Base-by-base conservation (phyloP, 2,888 invertebrate species). In the Tribolium freemani region DNA sequence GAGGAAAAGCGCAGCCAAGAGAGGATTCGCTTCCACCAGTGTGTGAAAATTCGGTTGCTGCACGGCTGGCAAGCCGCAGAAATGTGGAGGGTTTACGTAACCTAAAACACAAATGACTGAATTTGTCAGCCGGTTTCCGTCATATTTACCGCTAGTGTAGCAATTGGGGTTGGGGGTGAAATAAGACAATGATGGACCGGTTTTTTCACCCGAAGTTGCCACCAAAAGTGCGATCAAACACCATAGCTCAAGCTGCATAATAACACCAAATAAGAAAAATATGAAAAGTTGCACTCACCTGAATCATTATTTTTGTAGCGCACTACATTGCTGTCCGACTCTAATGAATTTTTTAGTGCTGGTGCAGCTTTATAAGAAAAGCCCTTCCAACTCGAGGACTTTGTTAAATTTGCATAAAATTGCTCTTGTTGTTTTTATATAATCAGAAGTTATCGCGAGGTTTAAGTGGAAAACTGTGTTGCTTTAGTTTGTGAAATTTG, bases 1-100 rank as follows among this genome's bases (percentile, higher is more conserved):
- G 58, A 86, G 73, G 31, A 84, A 69, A 30, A 84, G 71, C 45
- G 85, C 82, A 13, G 82, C 81, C 21, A 84, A 71, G 44, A 86
- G 76, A 30, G 85, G 84, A 80, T 85, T 84, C 11, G 76, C 57
- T 10, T 54, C 64, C 9, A 50, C 5, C 6, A 60, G 46, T 13
- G 60, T 13, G 16, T 58, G 58, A 20, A 20, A 9, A 16, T 58
- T 45, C 5, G 44, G 20, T n/a, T 44, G 6, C 13, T 16, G 8
- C 8, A 48, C n/a, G 20, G 54, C 53, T 8, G 66, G 66, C 54
- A 66, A 3, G 1, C 16, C 1, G 13, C 63, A 63, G 38, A 66
- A 46, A 11, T 21, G 45, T 9, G 64, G 44, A n/a, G 54, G 51
- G 44, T 64, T 31, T 51, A 16, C 51, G 6, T 16, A 51, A 16